Evolutionary conservation across 2,113 vertebrate species (phyloP).

Genomic region (Datnioides undecimradiatus): DNA sequence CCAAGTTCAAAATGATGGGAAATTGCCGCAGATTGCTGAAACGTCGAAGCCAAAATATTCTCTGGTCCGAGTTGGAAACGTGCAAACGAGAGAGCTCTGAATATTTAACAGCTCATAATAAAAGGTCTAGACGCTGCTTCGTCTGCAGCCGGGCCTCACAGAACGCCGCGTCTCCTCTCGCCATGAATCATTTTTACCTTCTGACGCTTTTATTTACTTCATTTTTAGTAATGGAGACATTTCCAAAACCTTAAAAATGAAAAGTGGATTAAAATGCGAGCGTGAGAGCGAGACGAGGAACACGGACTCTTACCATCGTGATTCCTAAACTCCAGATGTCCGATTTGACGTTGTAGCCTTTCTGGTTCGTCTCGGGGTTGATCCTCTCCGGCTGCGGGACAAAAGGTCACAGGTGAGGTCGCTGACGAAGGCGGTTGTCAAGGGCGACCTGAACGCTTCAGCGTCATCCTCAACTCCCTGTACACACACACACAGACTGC

Average conservation of each 20-base stretch:
- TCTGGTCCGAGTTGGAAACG: conserved; percentile 28
- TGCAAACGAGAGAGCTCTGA: conserved; percentile 36
- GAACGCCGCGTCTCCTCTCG: neutral
- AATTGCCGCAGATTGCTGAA: neutral
- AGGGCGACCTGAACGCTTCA: neutral
- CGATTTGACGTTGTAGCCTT: conserved; percentile 96
- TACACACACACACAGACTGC: neutral
- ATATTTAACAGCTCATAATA: conserved; percentile 51
- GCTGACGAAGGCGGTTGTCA: neutral
- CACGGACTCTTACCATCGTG: conserved; percentile 97
- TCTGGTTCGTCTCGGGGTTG: conserved; percentile 97
- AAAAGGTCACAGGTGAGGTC: conserved; percentile 43
- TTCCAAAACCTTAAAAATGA: neutral
- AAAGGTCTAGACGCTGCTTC: conserved; percentile 20
- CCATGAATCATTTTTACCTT: neutral
- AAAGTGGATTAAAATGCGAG: no score
- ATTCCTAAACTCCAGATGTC: conserved; percentile 99
- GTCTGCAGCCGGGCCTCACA: neutral
- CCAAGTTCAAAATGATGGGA: neutral
- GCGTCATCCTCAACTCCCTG: neutral
- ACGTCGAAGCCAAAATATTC: conserved; percentile 17
- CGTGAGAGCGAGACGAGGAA: neutral
- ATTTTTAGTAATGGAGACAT: neutral
- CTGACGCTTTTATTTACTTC: neutral
- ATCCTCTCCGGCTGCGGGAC: conserved; percentile 93